Evolutionary conservation across 2,888 invertebrate species (phyloP).

Genomic region (Dysmachus trigonus): DNA sequence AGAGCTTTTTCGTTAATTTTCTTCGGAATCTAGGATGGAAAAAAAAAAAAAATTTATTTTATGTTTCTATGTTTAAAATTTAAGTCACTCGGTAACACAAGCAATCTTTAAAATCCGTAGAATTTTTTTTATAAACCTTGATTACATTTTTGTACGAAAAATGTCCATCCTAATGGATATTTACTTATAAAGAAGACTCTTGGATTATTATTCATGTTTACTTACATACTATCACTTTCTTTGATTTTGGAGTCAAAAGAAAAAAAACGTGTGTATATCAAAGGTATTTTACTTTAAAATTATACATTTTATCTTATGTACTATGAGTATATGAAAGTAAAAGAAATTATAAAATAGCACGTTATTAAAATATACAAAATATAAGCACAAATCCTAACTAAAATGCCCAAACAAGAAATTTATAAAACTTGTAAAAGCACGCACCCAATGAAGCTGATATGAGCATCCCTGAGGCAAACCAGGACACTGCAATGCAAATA

Average conservation of each 20-base stretch:
- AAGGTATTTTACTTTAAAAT: background rate
- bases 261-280: background rate
- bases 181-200: too few species aligned
- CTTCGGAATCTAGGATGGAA: too few species aligned
- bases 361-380: background rate
- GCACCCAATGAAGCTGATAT: conserved; percentile 69
- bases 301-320: background rate
- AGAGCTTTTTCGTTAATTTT: too few species aligned
- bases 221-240: too few species aligned
- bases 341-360: background rate
- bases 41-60: too few species aligned
- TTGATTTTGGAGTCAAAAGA: background rate
- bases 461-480: conserved; percentile 74
- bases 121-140: background rate
- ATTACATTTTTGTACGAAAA: background rate
- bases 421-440: background rate
- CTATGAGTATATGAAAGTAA: background rate
- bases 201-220: too few species aligned
- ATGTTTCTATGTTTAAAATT: too few species aligned
- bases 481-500: conserved; percentile 70
- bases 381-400: background rate
- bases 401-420: background rate
- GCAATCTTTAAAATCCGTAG: too few species aligned
- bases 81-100: too few species aligned
- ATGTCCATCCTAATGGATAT: too few species aligned